phyloP scores from a whole-genome alignment of 2,113 vertebrate species.

The Nycticebus coucang region DNA sequence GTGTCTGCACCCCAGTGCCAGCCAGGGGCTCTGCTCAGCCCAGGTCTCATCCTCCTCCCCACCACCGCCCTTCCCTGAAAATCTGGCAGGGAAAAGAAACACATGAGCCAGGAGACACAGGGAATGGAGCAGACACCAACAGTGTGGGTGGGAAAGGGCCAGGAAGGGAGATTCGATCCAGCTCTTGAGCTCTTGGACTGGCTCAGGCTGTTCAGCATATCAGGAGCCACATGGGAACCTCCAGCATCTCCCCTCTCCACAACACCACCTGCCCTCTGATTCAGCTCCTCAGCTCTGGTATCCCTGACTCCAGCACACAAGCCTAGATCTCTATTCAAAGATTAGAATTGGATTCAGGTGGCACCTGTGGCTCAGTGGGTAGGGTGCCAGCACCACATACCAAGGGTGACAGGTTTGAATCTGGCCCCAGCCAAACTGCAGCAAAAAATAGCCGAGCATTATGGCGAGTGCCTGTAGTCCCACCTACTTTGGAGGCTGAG shows the following conservation, averaged over 20 bases:
- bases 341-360: no score
- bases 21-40: not conserved
- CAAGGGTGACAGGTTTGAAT: no score
- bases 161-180: not conserved
- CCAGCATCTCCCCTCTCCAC: accelerated
- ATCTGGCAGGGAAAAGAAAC: not conserved
- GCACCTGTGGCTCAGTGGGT: no score
- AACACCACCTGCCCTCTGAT: no score
- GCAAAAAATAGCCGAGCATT: no score
- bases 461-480: no score
- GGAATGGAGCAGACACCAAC: accelerated
- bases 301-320: not conserved
- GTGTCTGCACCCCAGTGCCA: not conserved
- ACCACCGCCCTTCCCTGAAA: not conserved
- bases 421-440: no score
- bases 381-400: no score
- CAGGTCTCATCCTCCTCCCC: not conserved
- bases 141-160: not conserved
- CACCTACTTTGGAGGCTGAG: no score
- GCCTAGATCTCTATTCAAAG: not conserved
- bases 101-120: not conserved
- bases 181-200: not conserved
- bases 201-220: not conserved
- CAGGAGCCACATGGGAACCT: not conserved
- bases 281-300: not conserved